These are phyloP conservation scores for Eurytoma adleriae DNA, from an alignment of 2,888 invertebrate genomes.

Conservation along the genomic window DNA sequence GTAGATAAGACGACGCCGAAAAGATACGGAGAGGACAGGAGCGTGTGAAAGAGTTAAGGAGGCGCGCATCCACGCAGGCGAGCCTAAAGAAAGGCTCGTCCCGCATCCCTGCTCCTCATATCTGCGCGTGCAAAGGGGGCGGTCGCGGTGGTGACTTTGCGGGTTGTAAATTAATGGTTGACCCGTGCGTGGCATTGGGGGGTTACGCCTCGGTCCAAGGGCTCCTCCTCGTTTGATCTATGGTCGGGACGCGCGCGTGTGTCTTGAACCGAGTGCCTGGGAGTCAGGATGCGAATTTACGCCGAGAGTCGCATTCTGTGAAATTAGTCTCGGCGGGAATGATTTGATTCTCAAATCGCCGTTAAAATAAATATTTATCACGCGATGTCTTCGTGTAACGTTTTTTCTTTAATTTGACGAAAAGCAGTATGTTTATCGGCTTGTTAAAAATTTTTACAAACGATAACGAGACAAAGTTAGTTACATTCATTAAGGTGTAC, in stretches of 20 bases:
- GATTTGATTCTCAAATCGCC: too few species aligned
- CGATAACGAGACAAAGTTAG: constrained; percentile 29
- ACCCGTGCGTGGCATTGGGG: constrained; percentile 65
- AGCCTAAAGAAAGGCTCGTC: constrained; percentile 58
- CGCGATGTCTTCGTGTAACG: too few species aligned
- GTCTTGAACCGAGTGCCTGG: constrained; percentile 60
- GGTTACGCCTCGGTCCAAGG: constrained; percentile 66
- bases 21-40: too few species aligned
- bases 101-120: constrained; percentile 71
- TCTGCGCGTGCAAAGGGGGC: constrained; percentile 69
- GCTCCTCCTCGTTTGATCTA: constrained; percentile 70
- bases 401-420: neutral
- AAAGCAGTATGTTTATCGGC: neutral
- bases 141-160: constrained; percentile 70
- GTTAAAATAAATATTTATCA: neutral
- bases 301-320: too few species aligned
- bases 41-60: constrained; percentile 2
- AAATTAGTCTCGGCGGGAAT: too few species aligned
- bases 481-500: constrained; percentile 40
- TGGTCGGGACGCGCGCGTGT: constrained; percentile 68
- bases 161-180: constrained; percentile 75
- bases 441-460: constrained; percentile 39
- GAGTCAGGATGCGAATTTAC: neutral
- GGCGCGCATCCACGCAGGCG: neutral
- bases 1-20: too few species aligned